phyloP scores from a whole-genome alignment of 1,140 invertebrate genomes.

The Zaprionus davidi region DNA sequence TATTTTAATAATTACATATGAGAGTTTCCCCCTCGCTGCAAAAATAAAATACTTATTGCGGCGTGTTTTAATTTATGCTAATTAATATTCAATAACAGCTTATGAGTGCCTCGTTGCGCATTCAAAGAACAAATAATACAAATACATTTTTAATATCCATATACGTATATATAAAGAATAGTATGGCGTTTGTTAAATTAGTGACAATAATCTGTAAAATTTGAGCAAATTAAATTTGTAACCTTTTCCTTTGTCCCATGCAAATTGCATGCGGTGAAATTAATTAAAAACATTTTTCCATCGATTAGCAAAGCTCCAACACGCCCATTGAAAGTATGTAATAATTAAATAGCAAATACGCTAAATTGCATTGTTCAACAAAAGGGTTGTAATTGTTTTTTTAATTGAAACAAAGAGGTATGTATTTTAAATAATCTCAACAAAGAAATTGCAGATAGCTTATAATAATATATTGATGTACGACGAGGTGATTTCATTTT shows the following conservation, averaged over 20 bases:
- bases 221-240: slow-evolving; percentile 55
- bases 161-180: slow-evolving; percentile 1
- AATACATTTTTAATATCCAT: not conserved
- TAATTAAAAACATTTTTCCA: slow-evolving; percentile 66
- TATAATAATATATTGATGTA: too few species aligned
- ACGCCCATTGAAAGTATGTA: not conserved
- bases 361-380: not conserved
- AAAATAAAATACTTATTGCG: slow-evolving; percentile 35
- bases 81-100: slow-evolving; percentile 76
- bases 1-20: slow-evolving; percentile 31
- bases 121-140: not conserved
- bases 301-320: slow-evolving; percentile 15
- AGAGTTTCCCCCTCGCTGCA: slow-evolving; percentile 3
- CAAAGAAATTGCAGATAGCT: too few species aligned
- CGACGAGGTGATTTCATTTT: too few species aligned
- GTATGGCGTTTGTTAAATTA: slow-evolving; percentile 19
- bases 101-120: slow-evolving; percentile 29
- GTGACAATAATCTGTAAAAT: slow-evolving; percentile 55
- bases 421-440: not conserved
- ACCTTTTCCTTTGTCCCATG: slow-evolving; percentile 35
- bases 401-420: not conserved
- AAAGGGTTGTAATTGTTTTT: not conserved
- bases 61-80: slow-evolving; percentile 72
- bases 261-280: slow-evolving; percentile 45
- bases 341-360: not conserved